Evolutionary conservation across 2,797 vertebrate genomes (phyloP).

Genomic region (Poecilia gillii): DNA sequence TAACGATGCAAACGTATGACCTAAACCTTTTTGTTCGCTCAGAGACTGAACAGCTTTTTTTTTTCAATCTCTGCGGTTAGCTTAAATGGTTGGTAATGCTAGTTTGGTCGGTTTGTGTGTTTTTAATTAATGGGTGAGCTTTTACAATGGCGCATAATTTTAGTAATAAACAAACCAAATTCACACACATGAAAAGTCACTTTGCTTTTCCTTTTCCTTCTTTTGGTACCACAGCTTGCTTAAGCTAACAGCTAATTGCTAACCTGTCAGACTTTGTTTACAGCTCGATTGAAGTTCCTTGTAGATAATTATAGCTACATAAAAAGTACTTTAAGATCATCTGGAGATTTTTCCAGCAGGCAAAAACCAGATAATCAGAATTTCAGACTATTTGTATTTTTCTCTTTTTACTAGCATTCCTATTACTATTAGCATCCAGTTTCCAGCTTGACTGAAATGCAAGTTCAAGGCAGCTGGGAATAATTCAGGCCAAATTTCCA

Average conservation of each 20-base stretch:
- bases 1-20: conserved; percentile 29
- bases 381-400: background rate
- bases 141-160: background rate
- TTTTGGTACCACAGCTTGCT: background rate
- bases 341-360: background rate
- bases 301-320: background rate
- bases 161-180: background rate
- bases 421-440: background rate
- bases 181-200: background rate
- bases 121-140: background rate
- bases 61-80: background rate
- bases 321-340: background rate
- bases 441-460: background rate
- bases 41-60: background rate
- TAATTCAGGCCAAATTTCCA: background rate
- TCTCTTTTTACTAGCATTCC: background rate
- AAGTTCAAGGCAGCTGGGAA: background rate
- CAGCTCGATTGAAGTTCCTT: background rate
- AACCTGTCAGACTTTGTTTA: background rate
- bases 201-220: background rate
- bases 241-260: background rate
- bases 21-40: conserved; percentile 2
- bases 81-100: background rate
- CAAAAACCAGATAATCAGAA: background rate
- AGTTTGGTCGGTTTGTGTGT: background rate